Evolutionary conservation across 2,797 vertebrate species (phyloP), one percentile per base, ranked within the genome.

Genomic region (Parambassis ranga): DNA sequence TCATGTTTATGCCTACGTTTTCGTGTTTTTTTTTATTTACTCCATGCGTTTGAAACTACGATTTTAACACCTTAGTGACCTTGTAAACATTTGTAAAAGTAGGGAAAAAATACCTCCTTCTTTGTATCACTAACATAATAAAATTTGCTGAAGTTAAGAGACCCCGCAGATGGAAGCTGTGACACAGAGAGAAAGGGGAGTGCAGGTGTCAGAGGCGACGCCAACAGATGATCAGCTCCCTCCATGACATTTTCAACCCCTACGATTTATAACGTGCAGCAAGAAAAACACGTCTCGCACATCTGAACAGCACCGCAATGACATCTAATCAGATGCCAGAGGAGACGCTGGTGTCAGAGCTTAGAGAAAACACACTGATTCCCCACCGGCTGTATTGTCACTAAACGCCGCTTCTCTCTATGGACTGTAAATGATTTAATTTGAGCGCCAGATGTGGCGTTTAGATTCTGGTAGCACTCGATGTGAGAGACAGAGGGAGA

Each of bases 401-500:
- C 82, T 76, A 83, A 87, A 84, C 71, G 81, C 67, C 35, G 57
- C 75, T 76, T 68, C 81, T 85, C 81, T 85, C 82, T 89, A 86
- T 87, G 86, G 85, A 84, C 83, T 77, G 85, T 89, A 88, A 90
- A 90, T 89, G 87, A 90, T 91, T 90, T 90, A 88, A 89, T 91
- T 90, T 87, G 86, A 85, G 77, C 80, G 78, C 74, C 87, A 89
- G 88, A 89, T 91, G 87, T 88, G 82, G 82, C 73, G 85, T 84
- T 87, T 32, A 87, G 78, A 81, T 73, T 75, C 70, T 42, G 65
- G 72, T 63, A 6, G 71, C 2, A 35, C 70, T 82, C 14, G 74
- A 77, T 52, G 78, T 81, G 75, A 63, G 77, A 61, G 71, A 63
- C 24, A 37, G 81, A 77, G 66, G 44, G 80, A 79, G 77, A 41